phyloP scores from a whole-genome alignment of 2,113 vertebrate species.

The Verasper variegatus region DNA sequence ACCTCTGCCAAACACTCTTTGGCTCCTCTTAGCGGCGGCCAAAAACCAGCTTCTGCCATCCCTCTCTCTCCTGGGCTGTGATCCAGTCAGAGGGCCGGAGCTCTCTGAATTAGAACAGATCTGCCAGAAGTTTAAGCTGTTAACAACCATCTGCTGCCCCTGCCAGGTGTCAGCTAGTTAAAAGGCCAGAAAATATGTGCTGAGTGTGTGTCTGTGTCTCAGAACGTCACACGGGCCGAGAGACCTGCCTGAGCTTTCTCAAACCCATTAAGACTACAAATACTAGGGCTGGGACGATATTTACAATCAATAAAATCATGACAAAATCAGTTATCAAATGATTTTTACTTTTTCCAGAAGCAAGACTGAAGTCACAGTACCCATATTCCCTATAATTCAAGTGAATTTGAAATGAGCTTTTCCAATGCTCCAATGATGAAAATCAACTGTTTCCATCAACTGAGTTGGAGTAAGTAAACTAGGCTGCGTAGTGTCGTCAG shows the following conservation, averaged over 20 bases:
- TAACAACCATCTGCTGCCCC: conserved; percentile 67
- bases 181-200: conserved; percentile 42
- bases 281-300: conserved; percentile 20
- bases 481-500: background rate
- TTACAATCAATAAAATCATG: background rate
- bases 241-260: background rate
- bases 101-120: conserved; percentile 56
- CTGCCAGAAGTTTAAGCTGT: conserved; percentile 57
- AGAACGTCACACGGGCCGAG: background rate
- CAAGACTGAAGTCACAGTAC: too few relatives aligned
- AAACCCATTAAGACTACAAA: background rate
- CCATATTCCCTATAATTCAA: background rate
- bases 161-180: conserved; percentile 56
- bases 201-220: conserved; percentile 15
- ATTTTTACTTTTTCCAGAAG: too few relatives aligned
- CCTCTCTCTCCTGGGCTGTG: conserved; percentile 36
- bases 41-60: conserved; percentile 46
- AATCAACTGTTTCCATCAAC: background rate
- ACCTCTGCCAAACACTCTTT: conserved; percentile 52
- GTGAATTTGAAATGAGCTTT: background rate
- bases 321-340: background rate
- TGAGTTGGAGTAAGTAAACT: background rate
- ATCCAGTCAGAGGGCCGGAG: conserved; percentile 54
- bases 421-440: too few relatives aligned
- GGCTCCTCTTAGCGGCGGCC: conserved; percentile 44